Conservation (phyloP, 2,113 vertebrate species). For the Corvus moneduloides region DNA sequence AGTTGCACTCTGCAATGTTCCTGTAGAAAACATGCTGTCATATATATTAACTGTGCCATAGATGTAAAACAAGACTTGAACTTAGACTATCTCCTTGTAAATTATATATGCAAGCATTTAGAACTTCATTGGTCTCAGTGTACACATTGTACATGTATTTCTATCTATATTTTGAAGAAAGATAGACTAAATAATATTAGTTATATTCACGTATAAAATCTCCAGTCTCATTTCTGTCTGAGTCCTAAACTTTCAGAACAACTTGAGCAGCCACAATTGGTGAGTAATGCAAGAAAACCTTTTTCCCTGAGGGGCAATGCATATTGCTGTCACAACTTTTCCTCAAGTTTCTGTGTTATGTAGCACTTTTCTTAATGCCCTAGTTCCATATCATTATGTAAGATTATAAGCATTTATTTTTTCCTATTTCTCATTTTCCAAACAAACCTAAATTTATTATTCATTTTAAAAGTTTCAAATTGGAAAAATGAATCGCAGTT, state of each 20-base stretch:
- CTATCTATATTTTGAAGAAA: background rate
- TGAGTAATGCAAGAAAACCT: background rate
- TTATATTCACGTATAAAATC: background rate
- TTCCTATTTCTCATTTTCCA: background rate
- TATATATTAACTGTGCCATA: background rate
- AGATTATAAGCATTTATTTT: background rate
- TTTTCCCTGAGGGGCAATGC: background rate
- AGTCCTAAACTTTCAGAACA: background rate
- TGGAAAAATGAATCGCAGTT: background rate
- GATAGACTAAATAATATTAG: background rate
- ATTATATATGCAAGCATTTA: background rate
- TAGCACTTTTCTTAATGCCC: background rate
- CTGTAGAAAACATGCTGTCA: background rate
- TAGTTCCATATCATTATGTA: background rate
- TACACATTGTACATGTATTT: background rate
- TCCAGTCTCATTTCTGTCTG: background rate
- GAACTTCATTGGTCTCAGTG: background rate
- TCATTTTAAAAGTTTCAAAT: background rate
- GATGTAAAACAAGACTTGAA: background rate
- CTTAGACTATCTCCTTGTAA: background rate
- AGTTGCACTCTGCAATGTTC: background rate
- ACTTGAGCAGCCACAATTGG: background rate
- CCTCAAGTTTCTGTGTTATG: background rate
- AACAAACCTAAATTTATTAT: background rate
- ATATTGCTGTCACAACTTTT: background rate